Conservation (phyloP, 2,888 invertebrate species). For the Actias luna region DNA sequence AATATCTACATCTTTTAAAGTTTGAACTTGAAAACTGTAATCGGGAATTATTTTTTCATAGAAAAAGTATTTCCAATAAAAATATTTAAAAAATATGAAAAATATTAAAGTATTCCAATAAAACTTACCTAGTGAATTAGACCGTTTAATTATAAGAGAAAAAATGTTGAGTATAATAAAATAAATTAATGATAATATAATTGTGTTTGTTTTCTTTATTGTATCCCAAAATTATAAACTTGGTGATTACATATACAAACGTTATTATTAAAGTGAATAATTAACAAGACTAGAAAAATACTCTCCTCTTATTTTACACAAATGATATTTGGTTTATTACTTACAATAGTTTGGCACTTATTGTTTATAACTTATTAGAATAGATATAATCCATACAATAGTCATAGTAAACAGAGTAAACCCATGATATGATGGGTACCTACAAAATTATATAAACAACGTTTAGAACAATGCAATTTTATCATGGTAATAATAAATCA, state of each 20-base stretch:
- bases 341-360: background rate
- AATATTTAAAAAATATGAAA: constrained; percentile 73
- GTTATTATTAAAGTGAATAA: background rate
- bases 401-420: background rate
- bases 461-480: too few relatives aligned
- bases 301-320: background rate
- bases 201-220: constrained; percentile 25
- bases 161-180: constrained; percentile 80
- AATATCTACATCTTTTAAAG: constrained; percentile 29
- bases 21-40: constrained; percentile 49
- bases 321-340: background rate
- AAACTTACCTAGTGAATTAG: constrained; percentile 78
- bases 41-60: constrained; percentile 70
- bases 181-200: constrained; percentile 64
- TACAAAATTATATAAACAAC: too few relatives aligned
- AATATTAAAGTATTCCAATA: constrained; percentile 77
- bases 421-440: background rate
- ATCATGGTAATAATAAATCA: too few relatives aligned
- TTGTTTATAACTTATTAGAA: background rate
- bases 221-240: background rate
- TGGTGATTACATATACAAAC: background rate
- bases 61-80: constrained; percentile 62
- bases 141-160: constrained; percentile 67
- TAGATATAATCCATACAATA: background rate
- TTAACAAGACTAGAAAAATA: constrained; percentile 25